phyloP scores from a whole-genome alignment of 2,888 invertebrate species.

The Meteorus cinctellus region DNA sequence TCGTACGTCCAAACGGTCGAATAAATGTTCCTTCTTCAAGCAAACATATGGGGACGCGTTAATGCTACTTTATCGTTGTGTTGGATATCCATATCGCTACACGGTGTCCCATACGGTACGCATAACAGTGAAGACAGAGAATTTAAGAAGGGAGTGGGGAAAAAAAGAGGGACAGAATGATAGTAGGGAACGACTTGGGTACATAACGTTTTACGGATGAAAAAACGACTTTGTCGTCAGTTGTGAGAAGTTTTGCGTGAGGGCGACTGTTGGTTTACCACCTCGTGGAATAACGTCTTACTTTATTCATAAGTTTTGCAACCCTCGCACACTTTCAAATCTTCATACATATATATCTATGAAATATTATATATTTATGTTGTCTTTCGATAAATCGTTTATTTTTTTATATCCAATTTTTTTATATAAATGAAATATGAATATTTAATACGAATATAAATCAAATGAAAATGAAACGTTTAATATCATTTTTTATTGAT shows the following conservation, averaged over 20 bases:
- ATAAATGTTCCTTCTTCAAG: slow-evolving; percentile 31
- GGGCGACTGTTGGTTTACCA: slow-evolving; percentile 13
- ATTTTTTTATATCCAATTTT: too few species aligned
- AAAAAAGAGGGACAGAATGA: background rate
- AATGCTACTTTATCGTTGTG: slow-evolving; percentile 68
- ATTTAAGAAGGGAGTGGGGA: background rate
- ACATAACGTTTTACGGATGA: slow-evolving; percentile 19
- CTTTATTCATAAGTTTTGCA: slow-evolving; percentile 59
- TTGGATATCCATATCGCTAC: slow-evolving; percentile 68
- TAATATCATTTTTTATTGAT: too few species aligned
- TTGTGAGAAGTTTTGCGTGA: slow-evolving; percentile 7
- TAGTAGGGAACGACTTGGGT: slow-evolving; percentile 25
- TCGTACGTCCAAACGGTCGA: slow-evolving; percentile 21
- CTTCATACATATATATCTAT: background rate
- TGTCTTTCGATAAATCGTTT: too few species aligned
- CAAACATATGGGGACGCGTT: slow-evolving; percentile 60
- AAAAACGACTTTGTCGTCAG: background rate
- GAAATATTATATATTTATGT: background rate
- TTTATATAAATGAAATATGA: too few species aligned
- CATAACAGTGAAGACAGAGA: slow-evolving; percentile 2
- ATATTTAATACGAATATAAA: too few species aligned
- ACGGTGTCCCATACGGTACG: slow-evolving; percentile 54
- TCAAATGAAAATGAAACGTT: too few species aligned
- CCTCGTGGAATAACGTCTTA: slow-evolving; percentile 49
- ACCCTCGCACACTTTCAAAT: slow-evolving; percentile 14